Percentiles rank a stretch among this genome's conserved stretches.
These are phyloP conservation scores for Pempheris klunzingeri DNA, from an alignment of 2,797 vertebrate genomes.

Conservation along the genomic window DNA sequence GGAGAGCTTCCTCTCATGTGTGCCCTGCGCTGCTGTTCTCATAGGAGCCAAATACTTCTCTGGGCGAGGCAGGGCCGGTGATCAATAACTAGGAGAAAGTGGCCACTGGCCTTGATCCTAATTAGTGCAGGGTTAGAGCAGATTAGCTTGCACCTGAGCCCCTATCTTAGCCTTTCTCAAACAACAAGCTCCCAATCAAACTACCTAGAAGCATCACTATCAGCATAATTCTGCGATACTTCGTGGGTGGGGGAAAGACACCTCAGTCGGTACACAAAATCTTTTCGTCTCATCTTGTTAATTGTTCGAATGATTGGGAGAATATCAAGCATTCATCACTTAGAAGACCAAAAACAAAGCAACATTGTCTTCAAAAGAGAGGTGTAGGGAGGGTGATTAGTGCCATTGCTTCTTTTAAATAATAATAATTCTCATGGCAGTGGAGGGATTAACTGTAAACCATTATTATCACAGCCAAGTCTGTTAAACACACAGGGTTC, in stretches of 20 bases:
- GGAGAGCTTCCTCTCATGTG: constrained; percentile 37
- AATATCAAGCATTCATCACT: constrained; percentile 25
- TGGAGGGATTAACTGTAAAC: constrained; percentile 56
- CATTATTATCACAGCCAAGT: constrained; percentile 45
- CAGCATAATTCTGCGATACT: constrained; percentile 44
- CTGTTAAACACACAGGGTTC: constrained; percentile 63
- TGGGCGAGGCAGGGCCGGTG: constrained; percentile 37
- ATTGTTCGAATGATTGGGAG: not conserved
- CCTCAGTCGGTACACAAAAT: not conserved
- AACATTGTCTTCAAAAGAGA: constrained; percentile 2
- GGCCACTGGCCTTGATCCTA: constrained; percentile 75
- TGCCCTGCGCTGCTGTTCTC: constrained; percentile 37
- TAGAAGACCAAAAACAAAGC: constrained; percentile 9
- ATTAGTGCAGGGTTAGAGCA: constrained; percentile 78
- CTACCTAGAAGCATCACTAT: constrained; percentile 38
- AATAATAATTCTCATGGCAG: constrained; percentile 53
- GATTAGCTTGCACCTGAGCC: constrained; percentile 79
- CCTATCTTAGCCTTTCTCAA: constrained; percentile 59
- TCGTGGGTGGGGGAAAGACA: not conserved
- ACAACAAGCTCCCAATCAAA: constrained; percentile 67
- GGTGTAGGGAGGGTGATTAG: not conserved
- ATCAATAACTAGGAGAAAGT: constrained; percentile 78
- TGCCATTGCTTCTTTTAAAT: constrained; percentile 42
- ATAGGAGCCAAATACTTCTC: constrained; percentile 45
- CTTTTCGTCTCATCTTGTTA: not conserved